Conservation (phyloP, 2,888 invertebrate species). For the Plebejus argus region DNA sequence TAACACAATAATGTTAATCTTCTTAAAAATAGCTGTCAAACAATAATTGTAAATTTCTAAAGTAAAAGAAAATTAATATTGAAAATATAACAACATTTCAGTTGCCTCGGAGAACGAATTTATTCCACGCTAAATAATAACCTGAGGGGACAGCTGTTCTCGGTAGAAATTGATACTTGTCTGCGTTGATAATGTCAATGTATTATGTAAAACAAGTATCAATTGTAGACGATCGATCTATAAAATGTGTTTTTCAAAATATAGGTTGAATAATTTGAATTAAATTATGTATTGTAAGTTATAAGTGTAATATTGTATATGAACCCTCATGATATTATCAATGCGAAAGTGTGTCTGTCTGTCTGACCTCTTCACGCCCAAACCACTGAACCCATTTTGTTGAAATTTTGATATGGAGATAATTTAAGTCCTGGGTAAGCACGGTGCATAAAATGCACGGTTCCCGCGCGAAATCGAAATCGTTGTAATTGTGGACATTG, state of each 20-base stretch:
- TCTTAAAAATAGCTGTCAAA: not conserved
- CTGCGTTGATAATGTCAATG: not conserved
- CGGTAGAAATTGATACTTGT: slow-evolving; percentile 2
- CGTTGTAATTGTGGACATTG: too few species aligned
- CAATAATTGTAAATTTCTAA: not conserved
- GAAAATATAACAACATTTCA: not conserved
- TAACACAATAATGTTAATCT: too few species aligned
- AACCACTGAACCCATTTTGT: too few species aligned
- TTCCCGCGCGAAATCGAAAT: too few species aligned
- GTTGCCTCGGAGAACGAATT: not conserved
- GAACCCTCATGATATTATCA: too few species aligned
- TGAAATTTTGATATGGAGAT: too few species aligned
- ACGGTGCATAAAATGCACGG: too few species aligned
- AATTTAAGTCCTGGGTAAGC: too few species aligned
- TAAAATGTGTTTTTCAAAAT: not conserved
- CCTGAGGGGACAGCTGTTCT: not conserved
- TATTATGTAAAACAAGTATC: slow-evolving; percentile 4
- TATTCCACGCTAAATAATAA: not conserved
- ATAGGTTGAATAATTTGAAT: not conserved
- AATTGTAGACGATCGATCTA: not conserved
- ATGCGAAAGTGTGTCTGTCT: too few species aligned
- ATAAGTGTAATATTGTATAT: too few species aligned
- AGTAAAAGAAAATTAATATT: not conserved
- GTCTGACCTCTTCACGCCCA: too few species aligned
- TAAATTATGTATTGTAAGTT: too few species aligned